These are phyloP conservation scores for Conistra vaccinii DNA, from an alignment of 2,888 invertebrate genomes.

Conservation along the genomic window DNA sequence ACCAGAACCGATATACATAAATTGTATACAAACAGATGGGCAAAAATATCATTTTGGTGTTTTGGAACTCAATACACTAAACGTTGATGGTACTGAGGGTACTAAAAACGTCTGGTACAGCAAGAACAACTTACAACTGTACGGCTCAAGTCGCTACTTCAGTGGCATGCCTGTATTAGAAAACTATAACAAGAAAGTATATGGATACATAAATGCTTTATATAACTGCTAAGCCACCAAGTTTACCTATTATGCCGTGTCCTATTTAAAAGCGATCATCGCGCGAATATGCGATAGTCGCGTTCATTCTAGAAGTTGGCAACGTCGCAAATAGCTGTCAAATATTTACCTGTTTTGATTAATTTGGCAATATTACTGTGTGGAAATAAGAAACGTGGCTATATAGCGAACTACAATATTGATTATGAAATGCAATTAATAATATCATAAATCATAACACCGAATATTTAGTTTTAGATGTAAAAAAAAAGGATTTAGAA, in stretches of 20 bases:
- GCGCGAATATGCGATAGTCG: no score
- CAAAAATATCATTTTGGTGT: conserved; percentile 95
- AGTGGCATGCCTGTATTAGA: conserved; percentile 92
- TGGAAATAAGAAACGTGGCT: no score
- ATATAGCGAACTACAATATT: no score
- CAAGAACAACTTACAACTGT: conserved; percentile 92
- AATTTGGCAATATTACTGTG: no score
- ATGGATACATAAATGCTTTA: conserved; percentile 94
- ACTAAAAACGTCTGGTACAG: conserved; percentile 96
- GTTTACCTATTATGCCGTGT: conserved; percentile 62
- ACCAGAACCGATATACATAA: conserved; percentile 95
- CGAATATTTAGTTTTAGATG: no score
- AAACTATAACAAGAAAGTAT: conserved; percentile 95
- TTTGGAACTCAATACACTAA: conserved; percentile 95
- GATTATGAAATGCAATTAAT: no score
- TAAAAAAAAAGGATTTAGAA: no score
- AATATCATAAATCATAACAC: no score
- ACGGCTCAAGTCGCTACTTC: conserved; percentile 92
- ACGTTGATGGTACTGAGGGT: conserved; percentile 90
- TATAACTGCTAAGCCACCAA: conserved; percentile 91
- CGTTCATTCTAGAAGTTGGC: no score
- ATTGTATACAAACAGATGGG: conserved; percentile 96
- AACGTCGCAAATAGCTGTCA: no score
- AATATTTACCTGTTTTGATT: no score
- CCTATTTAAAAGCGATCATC: no score